These are phyloP conservation scores for Protomyctophum bolini DNA, from an alignment of 2,113 vertebrate genomes.

Conservation along the genomic window DNA sequence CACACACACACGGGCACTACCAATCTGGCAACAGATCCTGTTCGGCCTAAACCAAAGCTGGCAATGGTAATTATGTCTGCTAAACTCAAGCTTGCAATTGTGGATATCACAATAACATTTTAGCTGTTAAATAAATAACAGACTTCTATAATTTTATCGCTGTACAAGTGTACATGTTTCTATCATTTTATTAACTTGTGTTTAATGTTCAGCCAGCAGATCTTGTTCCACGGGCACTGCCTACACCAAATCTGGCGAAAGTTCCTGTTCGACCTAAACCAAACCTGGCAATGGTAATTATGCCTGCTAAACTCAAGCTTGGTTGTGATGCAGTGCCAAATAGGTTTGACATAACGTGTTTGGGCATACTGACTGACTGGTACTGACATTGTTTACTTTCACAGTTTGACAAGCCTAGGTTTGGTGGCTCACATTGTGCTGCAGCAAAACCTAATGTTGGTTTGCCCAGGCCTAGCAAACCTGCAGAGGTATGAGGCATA, in stretches of 20 bases:
- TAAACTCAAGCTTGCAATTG: background rate
- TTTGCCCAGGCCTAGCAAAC: background rate
- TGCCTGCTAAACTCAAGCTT: background rate
- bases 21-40: background rate
- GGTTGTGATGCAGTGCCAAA: background rate
- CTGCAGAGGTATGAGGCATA: background rate
- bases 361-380: background rate
- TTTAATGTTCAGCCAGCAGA: no score
- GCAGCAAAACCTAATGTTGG: constrained; percentile 1
- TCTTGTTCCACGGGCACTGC: background rate
- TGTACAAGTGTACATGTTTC: background rate
- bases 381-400: background rate
- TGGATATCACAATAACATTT: no score
- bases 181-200: no score
- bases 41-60: background rate
- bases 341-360: background rate
- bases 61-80: background rate
- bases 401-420: constrained; percentile 8
- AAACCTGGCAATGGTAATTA: background rate
- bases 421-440: background rate
- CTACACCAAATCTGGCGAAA: background rate
- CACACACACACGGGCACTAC: background rate
- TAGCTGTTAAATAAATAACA: background rate
- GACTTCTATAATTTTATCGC: background rate
- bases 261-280: background rate